These are phyloP conservation scores for Dasypus novemcinctus DNA, from an alignment of 2,113 vertebrate genomes.

Conservation along the genomic window DNA sequence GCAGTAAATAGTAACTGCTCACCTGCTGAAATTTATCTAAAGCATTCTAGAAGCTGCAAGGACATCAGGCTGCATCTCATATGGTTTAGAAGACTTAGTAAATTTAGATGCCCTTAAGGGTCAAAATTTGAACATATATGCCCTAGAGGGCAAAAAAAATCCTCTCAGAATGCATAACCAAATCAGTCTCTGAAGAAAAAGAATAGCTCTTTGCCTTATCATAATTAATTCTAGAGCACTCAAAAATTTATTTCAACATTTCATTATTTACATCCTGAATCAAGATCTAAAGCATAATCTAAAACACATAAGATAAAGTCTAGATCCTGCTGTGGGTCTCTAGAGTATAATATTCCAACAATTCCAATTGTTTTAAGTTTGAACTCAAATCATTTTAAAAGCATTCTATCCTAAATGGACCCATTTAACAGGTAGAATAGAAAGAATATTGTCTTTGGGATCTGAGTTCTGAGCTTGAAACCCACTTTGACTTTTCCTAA, in stretches of 20 bases:
- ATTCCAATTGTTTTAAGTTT: not conserved
- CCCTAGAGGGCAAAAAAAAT: not conserved
- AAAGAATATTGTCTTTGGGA: not conserved
- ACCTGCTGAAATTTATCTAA: not conserved
- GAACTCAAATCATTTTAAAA: conserved; percentile 4
- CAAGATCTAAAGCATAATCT: not conserved
- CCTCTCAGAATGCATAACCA: not conserved
- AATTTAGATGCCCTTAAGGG: not conserved
- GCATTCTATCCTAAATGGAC: not conserved
- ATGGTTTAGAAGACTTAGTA: not conserved
- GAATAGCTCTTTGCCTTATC: not conserved
- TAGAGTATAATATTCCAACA: not conserved
- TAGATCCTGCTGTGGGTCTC: not conserved
- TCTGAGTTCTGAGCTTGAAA: not conserved
- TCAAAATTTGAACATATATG: not conserved
- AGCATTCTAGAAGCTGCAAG: not conserved
- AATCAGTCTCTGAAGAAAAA: not conserved
- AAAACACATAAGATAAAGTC: not conserved
- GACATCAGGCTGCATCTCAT: not conserved
- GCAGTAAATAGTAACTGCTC: not conserved
- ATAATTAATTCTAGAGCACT: not conserved
- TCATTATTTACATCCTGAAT: not conserved
- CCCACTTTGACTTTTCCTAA: not conserved
- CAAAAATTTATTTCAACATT: not conserved
- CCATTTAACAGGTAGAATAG: not conserved